These are phyloP conservation scores for Thalassaphorura encarpata DNA, from an alignment of 1,140 invertebrate genomes.

Conservation along the genomic window DNA sequence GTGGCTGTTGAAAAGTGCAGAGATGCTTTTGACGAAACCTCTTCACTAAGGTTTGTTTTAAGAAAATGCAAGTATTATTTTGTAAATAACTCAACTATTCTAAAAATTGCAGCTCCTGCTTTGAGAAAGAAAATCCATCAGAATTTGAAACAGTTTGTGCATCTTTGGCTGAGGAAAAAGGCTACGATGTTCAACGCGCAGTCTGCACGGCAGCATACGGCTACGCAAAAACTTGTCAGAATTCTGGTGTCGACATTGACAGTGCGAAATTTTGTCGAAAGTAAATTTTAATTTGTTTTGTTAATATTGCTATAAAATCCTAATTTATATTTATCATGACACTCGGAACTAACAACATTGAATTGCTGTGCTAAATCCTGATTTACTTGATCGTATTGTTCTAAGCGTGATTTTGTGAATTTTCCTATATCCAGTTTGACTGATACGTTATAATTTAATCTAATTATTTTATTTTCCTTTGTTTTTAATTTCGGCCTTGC, in stretches of 20 bases:
- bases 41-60: not conserved
- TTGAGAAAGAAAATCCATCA: constrained; percentile 1
- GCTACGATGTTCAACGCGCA: constrained; percentile 10
- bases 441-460: no score
- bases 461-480: no score
- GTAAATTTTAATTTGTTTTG: no score
- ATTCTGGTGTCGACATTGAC: constrained; percentile 1
- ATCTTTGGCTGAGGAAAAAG: constrained; percentile 4
- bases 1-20: constrained; percentile 3
- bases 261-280: not conserved
- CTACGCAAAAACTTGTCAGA: constrained; percentile 7
- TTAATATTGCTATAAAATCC: no score
- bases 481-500: no score
- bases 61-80: not conserved
- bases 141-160: constrained; percentile 11
- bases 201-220: constrained; percentile 16
- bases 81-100: not conserved
- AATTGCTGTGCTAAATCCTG: no score
- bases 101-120: constrained; percentile 10
- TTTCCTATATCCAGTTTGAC: no score
- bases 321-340: no score
- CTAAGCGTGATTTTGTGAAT: no score
- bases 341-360: no score
- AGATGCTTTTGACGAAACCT: not conserved
- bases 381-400: no score